Evolutionary conservation across 1,140 invertebrate species (phyloP), one percentile per base, ranked within the genome.

Genomic region (Wiebesia pumilae): DNA sequence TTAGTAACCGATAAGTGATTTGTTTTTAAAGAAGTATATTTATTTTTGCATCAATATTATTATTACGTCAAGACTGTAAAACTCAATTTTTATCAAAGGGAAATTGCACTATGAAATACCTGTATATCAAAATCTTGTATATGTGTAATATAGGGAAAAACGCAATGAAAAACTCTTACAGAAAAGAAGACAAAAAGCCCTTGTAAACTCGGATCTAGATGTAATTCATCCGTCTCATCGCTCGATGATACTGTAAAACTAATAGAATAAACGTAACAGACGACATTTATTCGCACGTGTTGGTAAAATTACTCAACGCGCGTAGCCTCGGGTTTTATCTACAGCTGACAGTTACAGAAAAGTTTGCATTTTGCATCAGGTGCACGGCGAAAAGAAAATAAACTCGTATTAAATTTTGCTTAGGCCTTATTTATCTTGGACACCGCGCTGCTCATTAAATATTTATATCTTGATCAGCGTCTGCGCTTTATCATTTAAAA

Each of bases 381-480:
- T 77, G 30, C 9, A 30, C 69, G 51, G 71, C 51, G 12, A 54
- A 35, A 67, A 9, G 62, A 71, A 35, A 78, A 78, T 77, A 84
- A 78, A 78, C 67, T 69, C 54, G 24, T 65, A 65, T 80, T 62
- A 80, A 62, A 54, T 80, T 80, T 54, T 62, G 78, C 78, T 80
- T 62, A 69, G 27, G 47, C 21, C 24, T 83, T 83, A 35, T 83
- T 83, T 73, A 54, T 73, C 43, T 73, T 73, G 69, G 67, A 35
- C 69, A 38, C 43, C 12, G 19, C 27, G 9, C 9, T 10, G 67
- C 27, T 78, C 38, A 65, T 84, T 84, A 84, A 84, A 84, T 84
- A 84, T 84, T 78, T 84, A 84, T 78, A 65, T 47, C 58, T 78
- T 35, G 82, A 75, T 83, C 82, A 62, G 82, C 69, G 81, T 73